Evolutionary conservation across 2,113 vertebrate species (phyloP).

Genomic region (Chaetorhynchus papuensis): DNA sequence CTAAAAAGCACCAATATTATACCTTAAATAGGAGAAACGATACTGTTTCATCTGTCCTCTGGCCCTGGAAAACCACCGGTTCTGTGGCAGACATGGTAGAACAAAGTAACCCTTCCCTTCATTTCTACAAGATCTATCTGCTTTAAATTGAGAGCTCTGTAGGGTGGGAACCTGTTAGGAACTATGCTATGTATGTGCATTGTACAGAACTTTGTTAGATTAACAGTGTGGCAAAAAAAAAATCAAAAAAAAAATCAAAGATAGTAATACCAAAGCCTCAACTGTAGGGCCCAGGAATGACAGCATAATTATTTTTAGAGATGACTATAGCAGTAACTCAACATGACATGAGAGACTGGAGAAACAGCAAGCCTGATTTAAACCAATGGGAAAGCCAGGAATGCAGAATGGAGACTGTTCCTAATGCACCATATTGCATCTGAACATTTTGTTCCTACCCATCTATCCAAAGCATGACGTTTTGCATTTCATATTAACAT

Average conservation of each 20-base stretch:
- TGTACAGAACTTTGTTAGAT: not conserved
- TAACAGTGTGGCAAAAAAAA: not conserved
- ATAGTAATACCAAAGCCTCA: not conserved
- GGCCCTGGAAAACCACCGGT: not conserved
- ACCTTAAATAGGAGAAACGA: not conserved
- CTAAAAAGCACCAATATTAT: not conserved
- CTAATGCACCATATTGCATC: slow-evolving; percentile 58
- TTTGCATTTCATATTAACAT: slow-evolving; percentile 63
- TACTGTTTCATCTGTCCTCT: not conserved
- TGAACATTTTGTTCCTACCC: slow-evolving; percentile 60
- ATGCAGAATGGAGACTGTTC: slow-evolving; percentile 53
- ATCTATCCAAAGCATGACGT: slow-evolving; percentile 52
- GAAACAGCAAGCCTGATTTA: slow-evolving; percentile 48
- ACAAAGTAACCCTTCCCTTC: not conserved
- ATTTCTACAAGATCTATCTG: not conserved
- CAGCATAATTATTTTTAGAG: slow-evolving; percentile 56
- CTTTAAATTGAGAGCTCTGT: not conserved
- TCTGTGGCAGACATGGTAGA: not conserved
- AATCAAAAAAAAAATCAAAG: not conserved
- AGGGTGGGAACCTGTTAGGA: not conserved
- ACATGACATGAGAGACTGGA: slow-evolving; percentile 23
- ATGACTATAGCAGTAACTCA: slow-evolving; percentile 43
- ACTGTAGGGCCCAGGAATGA: not conserved
- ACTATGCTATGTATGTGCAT: not conserved
- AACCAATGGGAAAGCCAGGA: slow-evolving; percentile 52